Conservation (phyloP, 2,888 invertebrate genomes). For the Diaprepes abbreviatus region DNA sequence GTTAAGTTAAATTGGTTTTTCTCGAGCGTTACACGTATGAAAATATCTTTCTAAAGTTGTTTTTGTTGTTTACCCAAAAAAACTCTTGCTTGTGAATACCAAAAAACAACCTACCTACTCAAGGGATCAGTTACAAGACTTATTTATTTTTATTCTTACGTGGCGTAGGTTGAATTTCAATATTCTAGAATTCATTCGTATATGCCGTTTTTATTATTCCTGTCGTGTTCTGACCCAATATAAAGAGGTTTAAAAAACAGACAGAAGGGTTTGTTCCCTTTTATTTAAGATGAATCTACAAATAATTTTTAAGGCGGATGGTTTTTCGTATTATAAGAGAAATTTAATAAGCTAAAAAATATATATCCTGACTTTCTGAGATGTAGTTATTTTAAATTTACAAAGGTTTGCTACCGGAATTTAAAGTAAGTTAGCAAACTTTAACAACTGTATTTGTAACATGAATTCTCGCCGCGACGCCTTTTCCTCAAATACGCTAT, state of each 20-base stretch:
- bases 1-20: background rate
- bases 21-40: background rate
- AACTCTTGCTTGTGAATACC: background rate
- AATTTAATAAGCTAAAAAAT: too few species aligned
- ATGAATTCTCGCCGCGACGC: too few species aligned
- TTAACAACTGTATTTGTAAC: too few species aligned
- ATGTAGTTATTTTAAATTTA: too few species aligned
- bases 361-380: too few species aligned
- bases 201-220: constrained; percentile 9
- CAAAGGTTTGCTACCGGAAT: too few species aligned
- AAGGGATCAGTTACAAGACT: constrained; percentile 10
- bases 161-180: constrained; percentile 8
- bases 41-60: background rate
- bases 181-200: background rate
- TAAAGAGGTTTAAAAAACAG: background rate
- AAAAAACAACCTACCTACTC: background rate
- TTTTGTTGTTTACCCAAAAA: background rate
- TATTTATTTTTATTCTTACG: background rate
- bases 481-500: too few species aligned
- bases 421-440: too few species aligned
- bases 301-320: too few species aligned
- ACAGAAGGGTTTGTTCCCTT: background rate
- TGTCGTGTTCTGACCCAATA: background rate
- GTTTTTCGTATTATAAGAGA: too few species aligned
- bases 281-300: background rate